Percentiles rank a stretch among this genome's conserved stretches.
Evolutionary conservation across 2,888 invertebrate genomes (phyloP).

Genomic region (Chrysopilus asiliformis): DNA sequence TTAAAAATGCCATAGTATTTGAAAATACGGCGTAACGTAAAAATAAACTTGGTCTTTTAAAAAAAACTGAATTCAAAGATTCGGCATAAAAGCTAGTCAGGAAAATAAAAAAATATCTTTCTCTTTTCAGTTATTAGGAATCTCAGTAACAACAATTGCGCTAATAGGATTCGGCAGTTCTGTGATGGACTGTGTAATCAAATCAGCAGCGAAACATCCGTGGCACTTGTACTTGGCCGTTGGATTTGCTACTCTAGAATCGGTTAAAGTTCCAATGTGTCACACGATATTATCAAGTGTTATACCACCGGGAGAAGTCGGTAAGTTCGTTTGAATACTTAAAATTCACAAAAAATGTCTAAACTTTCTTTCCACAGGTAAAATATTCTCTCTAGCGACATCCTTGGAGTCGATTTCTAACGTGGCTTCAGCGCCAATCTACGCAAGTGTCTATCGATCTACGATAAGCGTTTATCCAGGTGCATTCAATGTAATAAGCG

Average conservation of each 20-base stretch:
- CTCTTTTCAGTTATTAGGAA: slow-evolving; percentile 20
- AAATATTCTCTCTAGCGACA: slow-evolving; percentile 55
- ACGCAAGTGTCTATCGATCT: slow-evolving; percentile 47
- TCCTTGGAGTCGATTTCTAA: slow-evolving; percentile 51
- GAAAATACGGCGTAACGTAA: no score
- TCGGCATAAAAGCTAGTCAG: no score
- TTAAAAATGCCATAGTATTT: no score
- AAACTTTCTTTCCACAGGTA: no score
- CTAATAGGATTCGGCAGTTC: slow-evolving; percentile 26
- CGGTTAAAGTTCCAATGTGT: slow-evolving; percentile 32
- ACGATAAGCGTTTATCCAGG: slow-evolving; percentile 40
- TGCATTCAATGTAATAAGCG: slow-evolving; percentile 44
- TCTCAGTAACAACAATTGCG: slow-evolving; percentile 29
- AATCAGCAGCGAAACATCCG: slow-evolving; percentile 26
- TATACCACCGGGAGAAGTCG: slow-evolving; percentile 33
- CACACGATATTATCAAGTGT: slow-evolving; percentile 32
- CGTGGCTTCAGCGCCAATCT: slow-evolving; percentile 47
- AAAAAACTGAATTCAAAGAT: no score
- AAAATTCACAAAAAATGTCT: no score
- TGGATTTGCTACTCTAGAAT: slow-evolving; percentile 27
- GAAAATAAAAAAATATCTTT: not conserved
- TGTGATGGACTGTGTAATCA: slow-evolving; percentile 28
- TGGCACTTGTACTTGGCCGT: slow-evolving; percentile 23
- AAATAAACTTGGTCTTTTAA: no score
- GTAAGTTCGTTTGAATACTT: no score